Percentiles rank a stretch among this genome's conserved stretches.
These are phyloP conservation scores for Sebastolobus altivelis DNA, from an alignment of 2,797 vertebrate species.

Conservation along the genomic window DNA sequence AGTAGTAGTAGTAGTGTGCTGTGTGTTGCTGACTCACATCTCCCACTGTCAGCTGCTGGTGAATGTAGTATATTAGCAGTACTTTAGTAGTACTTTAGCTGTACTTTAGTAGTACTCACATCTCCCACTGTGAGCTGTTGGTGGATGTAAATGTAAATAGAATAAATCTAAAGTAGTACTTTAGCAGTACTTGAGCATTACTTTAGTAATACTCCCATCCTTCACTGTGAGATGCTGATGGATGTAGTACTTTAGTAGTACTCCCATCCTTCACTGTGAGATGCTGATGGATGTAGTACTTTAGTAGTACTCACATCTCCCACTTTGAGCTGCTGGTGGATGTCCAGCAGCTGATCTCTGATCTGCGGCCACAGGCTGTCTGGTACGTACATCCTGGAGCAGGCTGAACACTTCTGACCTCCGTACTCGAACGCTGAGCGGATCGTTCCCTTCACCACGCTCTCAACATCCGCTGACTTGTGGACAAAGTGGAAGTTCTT, in stretches of 20 bases:
- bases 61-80: neutral
- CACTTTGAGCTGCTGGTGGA: conserved; percentile 88
- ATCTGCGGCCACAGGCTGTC: conserved; percentile 91
- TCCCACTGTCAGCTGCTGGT: neutral
- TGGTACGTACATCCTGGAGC: conserved; percentile 94
- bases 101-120: neutral
- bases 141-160: too few species aligned
- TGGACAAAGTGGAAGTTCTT: conserved; percentile 99
- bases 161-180: neutral
- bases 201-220: neutral
- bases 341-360: conserved; percentile 87
- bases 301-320: conserved; percentile 89
- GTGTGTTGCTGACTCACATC: neutral
- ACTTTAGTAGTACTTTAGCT: neutral
- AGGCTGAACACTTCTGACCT: conserved; percentile 97
- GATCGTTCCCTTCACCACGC: conserved; percentile 91
- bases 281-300: accelerated
- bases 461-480: conserved; percentile 88
- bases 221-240: too few species aligned
- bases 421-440: conserved; percentile 96
- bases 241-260: neutral
- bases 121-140: too few species aligned
- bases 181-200: neutral
- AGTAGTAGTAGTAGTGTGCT: too few species aligned
- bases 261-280: too few species aligned